Conservation (phyloP, 2,113 vertebrate species). For the Rhabdornis inornatus region DNA sequence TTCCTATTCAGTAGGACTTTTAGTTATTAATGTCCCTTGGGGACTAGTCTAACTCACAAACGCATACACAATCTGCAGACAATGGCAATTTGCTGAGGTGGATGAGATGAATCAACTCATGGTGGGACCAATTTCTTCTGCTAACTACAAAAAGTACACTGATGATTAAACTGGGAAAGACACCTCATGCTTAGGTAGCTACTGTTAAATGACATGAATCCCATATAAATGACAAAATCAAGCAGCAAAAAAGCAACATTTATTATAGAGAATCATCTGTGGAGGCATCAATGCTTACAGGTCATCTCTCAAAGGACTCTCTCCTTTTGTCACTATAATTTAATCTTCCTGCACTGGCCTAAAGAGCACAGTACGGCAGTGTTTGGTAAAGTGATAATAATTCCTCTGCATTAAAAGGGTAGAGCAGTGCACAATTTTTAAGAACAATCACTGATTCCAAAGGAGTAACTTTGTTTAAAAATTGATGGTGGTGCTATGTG, state of each 20-base stretch:
- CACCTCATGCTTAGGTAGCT: not conserved
- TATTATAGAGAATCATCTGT: not conserved
- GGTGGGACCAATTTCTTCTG: not conserved
- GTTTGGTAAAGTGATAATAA: not conserved
- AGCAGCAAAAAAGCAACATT: not conserved
- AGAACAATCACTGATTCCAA: not conserved
- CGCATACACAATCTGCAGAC: not conserved
- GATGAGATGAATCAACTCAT: conserved; percentile 11
- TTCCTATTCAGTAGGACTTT: not conserved
- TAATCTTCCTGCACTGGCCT: not conserved
- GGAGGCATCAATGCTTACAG: not conserved
- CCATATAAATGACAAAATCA: not conserved
- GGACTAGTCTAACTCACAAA: not conserved
- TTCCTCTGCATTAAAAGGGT: not conserved
- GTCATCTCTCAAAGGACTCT: not conserved
- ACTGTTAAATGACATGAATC: not conserved
- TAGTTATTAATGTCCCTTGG: not conserved
- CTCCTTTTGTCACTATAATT: not conserved
- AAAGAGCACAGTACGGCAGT: not conserved
- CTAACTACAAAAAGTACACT: not conserved
- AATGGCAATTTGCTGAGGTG: conserved; percentile 9
- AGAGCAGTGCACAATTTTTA: not conserved
- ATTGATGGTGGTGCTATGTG: not conserved
- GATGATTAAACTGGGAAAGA: not conserved
- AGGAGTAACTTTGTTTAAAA: not conserved